Base-by-base conservation (phyloP, 1,140 invertebrate genomes). In the Magallana angulata region DNA sequence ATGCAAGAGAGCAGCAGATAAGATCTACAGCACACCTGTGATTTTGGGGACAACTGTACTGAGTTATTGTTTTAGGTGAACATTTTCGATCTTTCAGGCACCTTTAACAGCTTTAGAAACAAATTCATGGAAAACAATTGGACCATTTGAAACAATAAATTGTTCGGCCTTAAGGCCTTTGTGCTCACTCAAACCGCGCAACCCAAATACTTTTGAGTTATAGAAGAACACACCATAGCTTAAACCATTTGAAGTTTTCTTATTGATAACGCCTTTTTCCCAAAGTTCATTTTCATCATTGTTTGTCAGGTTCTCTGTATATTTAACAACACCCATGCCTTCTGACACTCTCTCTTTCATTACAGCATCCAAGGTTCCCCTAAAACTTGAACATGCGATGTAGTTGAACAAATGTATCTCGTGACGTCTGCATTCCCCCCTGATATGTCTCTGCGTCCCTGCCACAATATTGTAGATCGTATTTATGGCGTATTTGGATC, bases 381-480 rank as follows among this genome's bases (percentile, higher is more conserved):
- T 3, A 9, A 81, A 36, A 81, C 14, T 7, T 36, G 8, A 18
- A 36, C 30, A 81, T 7, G 12, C 1, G 16, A 11, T 36, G 30
- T 81, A 16, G n/a, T 16, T 57, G 36, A 82, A 57, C 7, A 82
- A 9, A 12, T 82, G 57, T 57, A 57, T 82, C 1, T 82, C 80
- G 1, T 24, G 80, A 16, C 30, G 1, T 12, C 14, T 36, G 56
- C 80, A 82, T 56, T 56, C 36, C 56, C 3, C 11, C 12, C 30
- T 57, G 5, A 36, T 80, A 24, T 24, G 71, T 8, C 71, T 80
- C 48, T 80, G 71, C 9, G 56, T 82, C 16, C 80, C 80, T 57
- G 36, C 57, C 14, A 57, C 80, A 56, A 82, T 82, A 6, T 82
- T 82, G 57, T 82, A 82, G 57, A 81, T 30, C 12, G 76, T 81